These are phyloP conservation scores for Adineta ricciae DNA, from an alignment of 2,888 invertebrate genomes.

Conservation along the genomic window DNA sequence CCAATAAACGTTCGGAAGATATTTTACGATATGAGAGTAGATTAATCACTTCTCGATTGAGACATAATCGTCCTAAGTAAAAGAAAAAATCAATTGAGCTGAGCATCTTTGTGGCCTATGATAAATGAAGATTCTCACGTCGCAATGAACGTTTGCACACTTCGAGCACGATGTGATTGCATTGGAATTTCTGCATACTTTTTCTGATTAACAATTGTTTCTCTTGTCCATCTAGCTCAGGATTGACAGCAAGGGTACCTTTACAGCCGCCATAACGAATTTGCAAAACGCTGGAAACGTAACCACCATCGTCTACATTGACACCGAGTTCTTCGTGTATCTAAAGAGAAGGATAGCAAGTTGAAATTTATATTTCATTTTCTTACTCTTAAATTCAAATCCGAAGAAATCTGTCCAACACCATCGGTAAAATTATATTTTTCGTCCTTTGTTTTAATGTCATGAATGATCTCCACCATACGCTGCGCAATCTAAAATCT, in stretches of 20 bases:
- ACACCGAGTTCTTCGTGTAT: background rate
- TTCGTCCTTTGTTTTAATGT: background rate
- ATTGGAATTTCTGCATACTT: background rate
- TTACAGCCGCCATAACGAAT: background rate
- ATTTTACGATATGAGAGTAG: background rate
- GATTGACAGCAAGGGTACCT: background rate
- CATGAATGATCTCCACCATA: too few species aligned
- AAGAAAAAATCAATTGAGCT: background rate
- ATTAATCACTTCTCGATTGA: background rate
- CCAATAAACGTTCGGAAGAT: background rate
- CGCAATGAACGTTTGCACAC: background rate
- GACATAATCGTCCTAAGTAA: background rate
- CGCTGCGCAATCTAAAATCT: background rate
- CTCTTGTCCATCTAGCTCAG: background rate
- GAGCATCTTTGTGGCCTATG: too few species aligned
- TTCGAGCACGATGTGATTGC: background rate
- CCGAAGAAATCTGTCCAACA: background rate
- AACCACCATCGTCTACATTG: background rate
- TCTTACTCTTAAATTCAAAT: background rate
- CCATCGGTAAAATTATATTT: slow-evolving; percentile 11
- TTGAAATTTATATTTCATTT: background rate
- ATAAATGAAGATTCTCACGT: background rate
- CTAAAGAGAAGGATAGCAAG: background rate
- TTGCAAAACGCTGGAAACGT: background rate
- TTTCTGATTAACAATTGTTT: background rate